Evolutionary conservation across 53 echinoderm and acorn worm genomes (phyloP).

Genomic region (Paelopatides confundens): DNA sequence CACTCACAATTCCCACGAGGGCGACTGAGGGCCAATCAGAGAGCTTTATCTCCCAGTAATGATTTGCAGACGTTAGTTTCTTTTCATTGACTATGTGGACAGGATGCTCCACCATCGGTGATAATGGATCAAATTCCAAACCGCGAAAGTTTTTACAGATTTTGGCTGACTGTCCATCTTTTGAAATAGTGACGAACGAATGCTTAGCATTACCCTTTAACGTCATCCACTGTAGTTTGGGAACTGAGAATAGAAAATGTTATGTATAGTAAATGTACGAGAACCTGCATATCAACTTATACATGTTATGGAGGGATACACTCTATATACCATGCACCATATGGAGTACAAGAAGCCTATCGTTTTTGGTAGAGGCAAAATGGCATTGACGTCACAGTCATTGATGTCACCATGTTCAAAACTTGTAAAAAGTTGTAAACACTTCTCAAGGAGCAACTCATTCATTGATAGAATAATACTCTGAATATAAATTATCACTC

Average conservation of each 20-base stretch:
- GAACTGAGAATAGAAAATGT: background rate
- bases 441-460: no score
- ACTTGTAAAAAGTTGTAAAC: no score
- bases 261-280: background rate
- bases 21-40: constrained; percentile 70
- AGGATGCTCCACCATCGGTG: constrained; percentile 58
- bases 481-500: no score
- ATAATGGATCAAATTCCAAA: constrained; percentile 7
- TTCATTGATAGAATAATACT: no score
- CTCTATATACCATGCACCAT: no score
- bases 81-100: constrained; percentile 85
- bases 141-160: background rate
- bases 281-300: no score
- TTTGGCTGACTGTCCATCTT: constrained; percentile 17
- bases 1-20: constrained; percentile 70
- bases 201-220: background rate
- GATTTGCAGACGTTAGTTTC: constrained; percentile 64
- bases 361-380: no score
- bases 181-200: constrained; percentile 9
- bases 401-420: no score
- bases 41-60: constrained; percentile 91
- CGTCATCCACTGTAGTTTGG: background rate
- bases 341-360: no score
- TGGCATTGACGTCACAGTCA: no score
- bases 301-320: no score